phyloP scores from a whole-genome alignment of 2,797 vertebrate species.

The Ptychobarbus kaznakovi region DNA sequence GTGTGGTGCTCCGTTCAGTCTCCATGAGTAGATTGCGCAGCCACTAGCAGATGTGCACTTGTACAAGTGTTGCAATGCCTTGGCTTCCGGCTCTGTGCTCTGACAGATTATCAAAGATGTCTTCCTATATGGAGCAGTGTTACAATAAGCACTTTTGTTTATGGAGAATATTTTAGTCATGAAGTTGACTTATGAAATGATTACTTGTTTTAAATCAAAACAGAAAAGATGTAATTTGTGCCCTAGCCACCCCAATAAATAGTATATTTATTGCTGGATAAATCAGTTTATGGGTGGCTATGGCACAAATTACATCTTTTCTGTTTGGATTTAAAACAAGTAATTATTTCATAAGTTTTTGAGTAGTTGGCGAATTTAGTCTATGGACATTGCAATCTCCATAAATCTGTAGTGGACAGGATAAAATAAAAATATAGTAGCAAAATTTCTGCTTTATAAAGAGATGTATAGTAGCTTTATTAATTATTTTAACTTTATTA shows the following conservation, averaged over 20 bases:
- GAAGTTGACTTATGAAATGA: not conserved
- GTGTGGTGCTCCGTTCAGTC: conserved; percentile 46
- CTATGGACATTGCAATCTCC: not conserved
- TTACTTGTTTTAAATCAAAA: not conserved
- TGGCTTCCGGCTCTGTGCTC: not conserved
- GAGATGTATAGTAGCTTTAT: not conserved
- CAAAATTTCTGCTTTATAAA: not conserved
- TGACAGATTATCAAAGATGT: conserved; percentile 19
- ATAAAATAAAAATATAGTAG: not conserved
- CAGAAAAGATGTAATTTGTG: not conserved
- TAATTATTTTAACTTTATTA: not conserved
- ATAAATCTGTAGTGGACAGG: not conserved
- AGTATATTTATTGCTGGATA: too few species aligned
- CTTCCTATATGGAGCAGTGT: conserved; percentile 9
- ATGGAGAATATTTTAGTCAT: not conserved
- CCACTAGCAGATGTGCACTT: conserved; percentile 15
- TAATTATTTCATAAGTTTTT: too few species aligned
- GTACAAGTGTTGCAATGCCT: conserved; percentile 15
- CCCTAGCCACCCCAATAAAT: not conserved
- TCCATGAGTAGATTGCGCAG: not conserved
- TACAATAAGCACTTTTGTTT: not conserved
- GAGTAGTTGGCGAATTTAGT: not conserved
- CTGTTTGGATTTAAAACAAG: too few species aligned
- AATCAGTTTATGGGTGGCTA: too few species aligned
- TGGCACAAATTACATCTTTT: too few species aligned